Percentiles rank a stretch among this genome's conserved stretches.
Conservation (phyloP, 2,113 vertebrate genomes). For the Platysternon megacephalum region DNA sequence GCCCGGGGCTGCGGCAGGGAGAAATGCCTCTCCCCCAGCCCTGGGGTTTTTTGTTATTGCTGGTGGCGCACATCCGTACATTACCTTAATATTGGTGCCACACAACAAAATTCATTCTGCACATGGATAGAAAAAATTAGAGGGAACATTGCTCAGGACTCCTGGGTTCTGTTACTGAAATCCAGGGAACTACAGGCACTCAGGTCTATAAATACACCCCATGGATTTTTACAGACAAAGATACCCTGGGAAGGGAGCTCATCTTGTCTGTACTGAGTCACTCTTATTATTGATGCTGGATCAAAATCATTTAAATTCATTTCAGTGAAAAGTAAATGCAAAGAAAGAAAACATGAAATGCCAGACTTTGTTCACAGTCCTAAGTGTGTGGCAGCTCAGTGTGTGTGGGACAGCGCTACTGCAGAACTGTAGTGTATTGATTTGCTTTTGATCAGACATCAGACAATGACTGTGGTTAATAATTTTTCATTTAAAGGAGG, state of each 20-base stretch:
- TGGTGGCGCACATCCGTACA: too few species aligned
- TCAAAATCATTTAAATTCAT: not conserved
- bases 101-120: too few species aligned
- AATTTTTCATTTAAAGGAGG: not conserved
- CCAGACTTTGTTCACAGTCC: not conserved
- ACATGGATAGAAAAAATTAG: too few species aligned
- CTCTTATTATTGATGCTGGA: not conserved
- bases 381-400: not conserved
- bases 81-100: too few species aligned
- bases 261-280: not conserved
- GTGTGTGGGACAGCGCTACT: not conserved
- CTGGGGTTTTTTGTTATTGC: too few species aligned
- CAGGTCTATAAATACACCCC: not conserved
- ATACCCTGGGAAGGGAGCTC: accelerated
- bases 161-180: not conserved
- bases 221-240: not conserved
- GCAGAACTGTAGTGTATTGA: not conserved
- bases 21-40: too few species aligned
- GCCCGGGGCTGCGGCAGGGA: too few species aligned
- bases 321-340: accelerated
- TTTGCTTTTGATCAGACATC: not conserved
- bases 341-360: not conserved
- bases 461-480: not conserved
- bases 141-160: not conserved
- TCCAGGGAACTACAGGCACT: not conserved